Evolutionary conservation across 2,113 vertebrate genomes (phyloP).

Genomic region (Silurus meridionalis): DNA sequence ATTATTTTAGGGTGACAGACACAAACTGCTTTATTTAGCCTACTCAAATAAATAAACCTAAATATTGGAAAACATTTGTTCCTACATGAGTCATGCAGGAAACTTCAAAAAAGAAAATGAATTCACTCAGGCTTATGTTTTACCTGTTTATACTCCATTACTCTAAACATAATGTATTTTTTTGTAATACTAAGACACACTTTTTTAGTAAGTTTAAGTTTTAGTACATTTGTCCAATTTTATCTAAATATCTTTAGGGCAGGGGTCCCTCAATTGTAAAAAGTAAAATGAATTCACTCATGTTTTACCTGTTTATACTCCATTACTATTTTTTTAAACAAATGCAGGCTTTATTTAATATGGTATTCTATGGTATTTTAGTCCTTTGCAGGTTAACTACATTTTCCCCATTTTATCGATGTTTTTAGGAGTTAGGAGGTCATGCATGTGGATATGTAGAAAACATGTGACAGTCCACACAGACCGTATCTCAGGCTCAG

Average conservation of each 20-base stretch:
- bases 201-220: too few relatives aligned
- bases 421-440: background rate
- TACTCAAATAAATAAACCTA: background rate
- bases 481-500: background rate
- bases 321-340: too few relatives aligned
- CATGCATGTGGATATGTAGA: background rate
- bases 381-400: too few relatives aligned
- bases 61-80: background rate
- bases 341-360: too few relatives aligned
- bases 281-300: too few relatives aligned
- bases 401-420: background rate
- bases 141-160: background rate
- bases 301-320: too few relatives aligned
- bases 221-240: too few relatives aligned
- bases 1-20: constrained; percentile 13
- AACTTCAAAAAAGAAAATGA: background rate
- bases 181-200: too few relatives aligned
- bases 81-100: background rate
- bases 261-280: too few relatives aligned
- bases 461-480: background rate
- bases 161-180: background rate
- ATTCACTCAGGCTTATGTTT: background rate
- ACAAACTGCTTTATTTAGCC: background rate
- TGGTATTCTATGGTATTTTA: background rate
- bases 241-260: too few relatives aligned